phyloP scores from a whole-genome alignment of 2,888 invertebrate species.

The Notocelia uddmanniana region DNA sequence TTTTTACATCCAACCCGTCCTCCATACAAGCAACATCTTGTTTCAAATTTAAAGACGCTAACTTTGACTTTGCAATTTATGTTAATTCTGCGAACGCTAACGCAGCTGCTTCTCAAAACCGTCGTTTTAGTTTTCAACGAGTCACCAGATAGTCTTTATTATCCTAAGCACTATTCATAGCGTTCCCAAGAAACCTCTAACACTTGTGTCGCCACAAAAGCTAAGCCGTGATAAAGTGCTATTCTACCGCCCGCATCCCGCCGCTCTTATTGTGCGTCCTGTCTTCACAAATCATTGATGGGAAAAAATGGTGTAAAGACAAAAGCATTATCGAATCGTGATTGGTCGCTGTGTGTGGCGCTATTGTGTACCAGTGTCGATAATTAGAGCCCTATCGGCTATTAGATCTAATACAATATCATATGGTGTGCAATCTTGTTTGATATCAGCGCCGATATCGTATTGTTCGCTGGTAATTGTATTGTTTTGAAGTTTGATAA shows the following conservation, averaged over 20 bases:
- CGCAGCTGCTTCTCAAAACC: constrained; percentile 20
- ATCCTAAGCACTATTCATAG: constrained; percentile 44
- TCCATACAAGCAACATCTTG: background rate
- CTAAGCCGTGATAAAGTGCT: constrained; percentile 69
- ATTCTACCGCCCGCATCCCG: constrained; percentile 83
- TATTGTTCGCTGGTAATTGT: constrained; percentile 38
- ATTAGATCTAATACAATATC: constrained; percentile 46
- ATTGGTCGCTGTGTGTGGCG: constrained; percentile 81
- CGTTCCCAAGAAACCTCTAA: constrained; percentile 48
- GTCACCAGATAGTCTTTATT: constrained; percentile 40
- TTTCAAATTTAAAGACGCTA: background rate
- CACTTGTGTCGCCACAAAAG: constrained; percentile 71
- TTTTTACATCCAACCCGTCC: background rate
- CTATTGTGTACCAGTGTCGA: constrained; percentile 58
- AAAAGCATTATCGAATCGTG: constrained; percentile 71
- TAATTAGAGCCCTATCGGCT: constrained; percentile 52
- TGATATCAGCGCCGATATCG: constrained; percentile 39
- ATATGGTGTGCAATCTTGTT: constrained; percentile 36
- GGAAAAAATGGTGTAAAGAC: constrained; percentile 75
- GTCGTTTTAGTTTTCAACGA: constrained; percentile 29
- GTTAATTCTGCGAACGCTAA: constrained; percentile 17
- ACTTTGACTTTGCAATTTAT: background rate
- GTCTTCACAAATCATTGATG: constrained; percentile 81
- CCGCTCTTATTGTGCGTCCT: constrained; percentile 77
- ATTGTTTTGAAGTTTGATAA: constrained; percentile 34